Evolutionary conservation across 2,113 vertebrate genomes (phyloP), one percentile per base, ranked within the genome.

Genomic region (Pelecanoides urinatrix): DNA sequence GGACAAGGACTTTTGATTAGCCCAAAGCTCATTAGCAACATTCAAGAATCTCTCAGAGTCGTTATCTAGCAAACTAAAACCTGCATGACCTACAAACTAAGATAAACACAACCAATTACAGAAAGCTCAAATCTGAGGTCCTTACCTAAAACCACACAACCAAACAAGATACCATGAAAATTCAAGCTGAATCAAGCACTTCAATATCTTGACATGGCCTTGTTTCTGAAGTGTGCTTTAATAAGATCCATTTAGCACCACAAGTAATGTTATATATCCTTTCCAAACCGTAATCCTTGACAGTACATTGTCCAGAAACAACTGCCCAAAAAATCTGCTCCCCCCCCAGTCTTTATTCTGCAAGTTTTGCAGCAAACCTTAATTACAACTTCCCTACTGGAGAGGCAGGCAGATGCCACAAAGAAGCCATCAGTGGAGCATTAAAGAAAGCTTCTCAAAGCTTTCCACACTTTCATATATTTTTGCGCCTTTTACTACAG

Each of bases 21-120:
- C 53, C 42, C 66, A 95, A 96, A 94, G 70, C 94, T 95, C 94
- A 97, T 95, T 89, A 96, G 58, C 56, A 95, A 86, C 91, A 89
- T 81, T 87, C 53, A 87, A 76, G 66, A 81, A 77, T 58, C 59
- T 83, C 77, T 63, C 23, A 2, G 56, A 79, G 72, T 76, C 0
- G 0, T 52, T 49, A 83, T 62, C 71, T 73, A 94, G 91, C 63
- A 79, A 93, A 82, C 71, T 92, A 88, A 97, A 96, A 87, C 86
- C 86, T 22, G 17, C 40, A 38, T 89, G 77, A 94, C 91, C 94
- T 92, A 95, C 53, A 95, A 91, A 92, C 73, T 58, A 42, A 75
- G 44, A 93, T 30, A 93, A 81, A 91, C 18, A 66, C 11, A 85
- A 53, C 23, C 44, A 49, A 75, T 82, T 44, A 94, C 4, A 91